Base-by-base conservation (phyloP, 2,797 vertebrate species). In the Acipenser transmontanus region DNA sequence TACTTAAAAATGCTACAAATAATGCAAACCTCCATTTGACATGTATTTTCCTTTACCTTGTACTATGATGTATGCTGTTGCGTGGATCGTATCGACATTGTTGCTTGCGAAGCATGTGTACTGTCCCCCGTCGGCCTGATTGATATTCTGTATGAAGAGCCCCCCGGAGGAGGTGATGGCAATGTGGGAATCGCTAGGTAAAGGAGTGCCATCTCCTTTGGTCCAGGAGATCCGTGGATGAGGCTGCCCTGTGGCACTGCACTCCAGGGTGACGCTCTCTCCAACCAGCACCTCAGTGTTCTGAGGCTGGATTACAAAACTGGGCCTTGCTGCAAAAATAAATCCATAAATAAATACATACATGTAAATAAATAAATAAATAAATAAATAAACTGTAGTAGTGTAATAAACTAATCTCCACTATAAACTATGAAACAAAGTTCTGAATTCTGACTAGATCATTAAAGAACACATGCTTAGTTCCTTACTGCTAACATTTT, bases 301-400 rank as follows among this genome's bases (percentile, higher is more conserved):
- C 89, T 97, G 96, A 0, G 97, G 97, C 72, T 98, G 97, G 80
- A 99, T 99, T 73, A 99, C 96, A 69, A 99, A 99, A 80, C 93
- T 93, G 48, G 96, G 97, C 48, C 94, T 87, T 6, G 93, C 97
- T 99, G 78, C 66, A 71, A 52, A 49, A 63, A 34, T 3, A 34
- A 34, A 34, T 34, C 4, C 34, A 34, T 34, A 34, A 3, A 34
- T 34, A 4, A 34, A 34, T 34, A 34, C 0, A 34, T 34, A 3
- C 34, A 34, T 34, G 2, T 34, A 17, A 17, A 17, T 17, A 17
- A 17, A 17, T 17, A 17, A 34, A 34, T 34, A 34, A 34, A 34
- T 34, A 3, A 3, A 34, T 34, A 34, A 0, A 34, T 34, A 17
- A 17, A 17, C 17, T 34, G 34, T 3, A 34, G 34, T 34, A 3